Evolutionary conservation across 92 coral and sea anemone species (phyloP).

Genomic region (Heteractis magnifica): DNA sequence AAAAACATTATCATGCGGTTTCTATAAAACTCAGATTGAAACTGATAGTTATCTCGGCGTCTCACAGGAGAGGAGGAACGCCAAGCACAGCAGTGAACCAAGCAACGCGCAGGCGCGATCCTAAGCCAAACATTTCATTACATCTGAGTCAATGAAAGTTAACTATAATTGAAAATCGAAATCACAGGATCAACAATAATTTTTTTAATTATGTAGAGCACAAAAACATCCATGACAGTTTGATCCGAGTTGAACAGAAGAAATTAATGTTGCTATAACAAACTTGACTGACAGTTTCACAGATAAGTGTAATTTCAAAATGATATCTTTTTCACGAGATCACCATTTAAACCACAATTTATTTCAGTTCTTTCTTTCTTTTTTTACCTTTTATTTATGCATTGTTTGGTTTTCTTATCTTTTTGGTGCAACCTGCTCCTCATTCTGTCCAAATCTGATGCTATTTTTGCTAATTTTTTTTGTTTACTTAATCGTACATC

Average conservation of each 20-base stretch:
- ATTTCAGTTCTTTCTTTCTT: neutral
- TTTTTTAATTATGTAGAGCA: neutral
- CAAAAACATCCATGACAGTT: neutral
- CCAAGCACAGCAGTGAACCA: neutral
- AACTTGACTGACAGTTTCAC: neutral
- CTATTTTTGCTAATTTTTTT: neutral
- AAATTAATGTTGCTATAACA: neutral
- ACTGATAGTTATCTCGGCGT: too few relatives aligned
- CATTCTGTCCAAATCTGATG: neutral
- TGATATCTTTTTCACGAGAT: neutral
- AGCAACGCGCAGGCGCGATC: neutral
- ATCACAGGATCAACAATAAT: neutral
- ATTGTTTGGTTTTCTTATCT: conserved; percentile 1
- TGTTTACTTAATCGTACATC: neutral
- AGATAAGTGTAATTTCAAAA: neutral
- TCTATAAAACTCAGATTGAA: too few relatives aligned
- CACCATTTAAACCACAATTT: neutral
- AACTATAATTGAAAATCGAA: neutral
- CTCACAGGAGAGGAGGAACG: neutral
- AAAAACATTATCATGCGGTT: too few relatives aligned
- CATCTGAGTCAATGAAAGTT: neutral
- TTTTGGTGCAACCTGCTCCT: neutral
- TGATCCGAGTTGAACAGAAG: neutral
- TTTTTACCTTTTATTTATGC: neutral
- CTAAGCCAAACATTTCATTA: neutral